These are phyloP conservation scores for Catharus minimus DNA, from an alignment of 2,113 vertebrate species.

Conservation along the genomic window DNA sequence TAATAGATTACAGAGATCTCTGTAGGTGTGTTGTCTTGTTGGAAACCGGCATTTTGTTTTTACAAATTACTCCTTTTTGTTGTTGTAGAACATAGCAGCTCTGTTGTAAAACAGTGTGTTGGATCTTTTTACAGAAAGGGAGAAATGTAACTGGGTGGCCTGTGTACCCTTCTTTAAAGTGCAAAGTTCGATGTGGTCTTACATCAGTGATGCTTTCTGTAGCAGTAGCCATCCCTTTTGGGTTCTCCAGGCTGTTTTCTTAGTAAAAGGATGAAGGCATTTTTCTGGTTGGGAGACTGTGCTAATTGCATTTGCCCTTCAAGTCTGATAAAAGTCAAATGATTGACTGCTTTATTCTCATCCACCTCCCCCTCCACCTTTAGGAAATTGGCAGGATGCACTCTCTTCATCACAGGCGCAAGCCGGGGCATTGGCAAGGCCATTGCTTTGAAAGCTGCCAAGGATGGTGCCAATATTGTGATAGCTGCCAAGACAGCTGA, in stretches of 20 bases:
- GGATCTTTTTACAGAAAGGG: not conserved
- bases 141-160: not conserved
- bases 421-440: conserved; percentile 96
- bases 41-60: not conserved
- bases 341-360: not conserved
- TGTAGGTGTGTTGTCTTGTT: not conserved
- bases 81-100: not conserved
- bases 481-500: conserved; percentile 92
- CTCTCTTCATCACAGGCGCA: conserved; percentile 93
- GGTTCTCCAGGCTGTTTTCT: not conserved
- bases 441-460: conserved; percentile 94
- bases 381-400: conserved; percentile 91
- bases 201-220: not conserved
- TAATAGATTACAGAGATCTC: not conserved
- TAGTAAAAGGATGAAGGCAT: not conserved
- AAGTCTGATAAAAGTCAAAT: not conserved
- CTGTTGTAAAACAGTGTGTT: not conserved
- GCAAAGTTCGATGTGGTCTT: not conserved
- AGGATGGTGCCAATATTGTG: conserved; percentile 92
- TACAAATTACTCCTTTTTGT: not conserved
- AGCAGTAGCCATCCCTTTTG: not conserved
- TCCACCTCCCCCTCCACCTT: not conserved
- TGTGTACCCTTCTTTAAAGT: not conserved
- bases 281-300: not conserved
- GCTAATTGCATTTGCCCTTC: not conserved